phyloP scores from a whole-genome alignment of 2,888 invertebrate genomes.

The Chrysotoxum bicinctum region DNA sequence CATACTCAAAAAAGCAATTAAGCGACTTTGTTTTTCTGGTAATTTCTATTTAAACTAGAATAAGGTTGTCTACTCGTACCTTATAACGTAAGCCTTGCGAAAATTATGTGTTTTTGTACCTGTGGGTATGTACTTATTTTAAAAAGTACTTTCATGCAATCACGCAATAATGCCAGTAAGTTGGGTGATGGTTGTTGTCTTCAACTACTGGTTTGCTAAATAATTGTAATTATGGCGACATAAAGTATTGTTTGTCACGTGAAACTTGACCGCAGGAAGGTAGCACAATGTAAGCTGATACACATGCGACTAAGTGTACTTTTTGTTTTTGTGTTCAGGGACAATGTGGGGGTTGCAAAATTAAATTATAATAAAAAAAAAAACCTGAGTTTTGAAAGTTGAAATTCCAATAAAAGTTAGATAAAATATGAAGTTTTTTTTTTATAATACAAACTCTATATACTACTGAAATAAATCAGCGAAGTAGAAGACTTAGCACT shows the following conservation, averaged over 20 bases:
- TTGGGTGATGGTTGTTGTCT: background rate
- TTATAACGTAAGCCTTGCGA: constrained; percentile 2
- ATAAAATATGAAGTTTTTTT: background rate
- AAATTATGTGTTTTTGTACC: background rate
- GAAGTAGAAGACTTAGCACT: too few relatives aligned
- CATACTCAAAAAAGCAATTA: background rate
- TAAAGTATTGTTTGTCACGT: constrained; percentile 39
- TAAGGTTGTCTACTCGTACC: constrained; percentile 3
- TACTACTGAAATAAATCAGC: too few relatives aligned
- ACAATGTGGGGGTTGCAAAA: constrained; percentile 20
- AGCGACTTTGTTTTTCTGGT: background rate
- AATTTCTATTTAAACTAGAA: background rate
- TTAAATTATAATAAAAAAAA: background rate
- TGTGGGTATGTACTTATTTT: background rate
- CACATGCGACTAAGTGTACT: constrained; percentile 1
- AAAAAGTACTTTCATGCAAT: constrained; percentile 12
- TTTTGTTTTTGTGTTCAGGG: background rate
- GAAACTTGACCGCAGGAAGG: constrained; percentile 34
- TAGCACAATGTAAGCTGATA: constrained; percentile 7
- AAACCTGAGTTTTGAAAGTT: background rate
- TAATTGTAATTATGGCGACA: constrained; percentile 24
- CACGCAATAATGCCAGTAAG: constrained; percentile 18
- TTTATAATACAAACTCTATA: too few relatives aligned
- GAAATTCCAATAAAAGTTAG: background rate
- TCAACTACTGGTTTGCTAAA: constrained; percentile 4